Conservation (phyloP, 2,797 vertebrate genomes). For the Pterois miles region DNA sequence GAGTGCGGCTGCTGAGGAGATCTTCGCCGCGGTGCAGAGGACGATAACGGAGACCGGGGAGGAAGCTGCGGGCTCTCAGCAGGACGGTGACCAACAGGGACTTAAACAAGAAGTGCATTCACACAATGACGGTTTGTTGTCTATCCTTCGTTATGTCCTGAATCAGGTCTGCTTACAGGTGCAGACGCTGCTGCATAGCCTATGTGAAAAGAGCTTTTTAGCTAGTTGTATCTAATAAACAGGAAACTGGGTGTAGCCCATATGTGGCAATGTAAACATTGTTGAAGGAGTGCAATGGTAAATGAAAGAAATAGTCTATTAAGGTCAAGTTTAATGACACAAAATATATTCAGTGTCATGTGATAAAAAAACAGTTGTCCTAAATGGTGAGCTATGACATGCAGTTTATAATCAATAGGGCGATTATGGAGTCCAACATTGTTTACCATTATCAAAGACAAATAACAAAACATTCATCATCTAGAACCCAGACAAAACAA, state of each 20-base stretch:
- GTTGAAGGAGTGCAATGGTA: background rate
- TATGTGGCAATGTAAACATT: background rate
- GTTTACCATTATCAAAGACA: background rate
- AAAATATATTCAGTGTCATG: background rate
- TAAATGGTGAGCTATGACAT: background rate
- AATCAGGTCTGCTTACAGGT: background rate
- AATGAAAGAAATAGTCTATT: too few species aligned
- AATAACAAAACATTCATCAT: background rate
- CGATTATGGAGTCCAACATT: background rate
- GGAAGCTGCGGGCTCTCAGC: background rate
- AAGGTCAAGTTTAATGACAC: background rate
- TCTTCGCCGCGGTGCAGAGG: constrained; percentile 11
- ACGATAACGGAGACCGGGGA: background rate
- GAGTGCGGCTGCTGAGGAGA: constrained; percentile 15
- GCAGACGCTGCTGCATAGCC: too few species aligned
- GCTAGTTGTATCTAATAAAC: background rate
- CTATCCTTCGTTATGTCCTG: background rate
- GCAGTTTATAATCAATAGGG: background rate
- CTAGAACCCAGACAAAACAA: background rate
- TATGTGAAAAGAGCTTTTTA: background rate
- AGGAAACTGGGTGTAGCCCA: background rate
- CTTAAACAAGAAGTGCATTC: background rate
- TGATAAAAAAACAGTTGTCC: too few species aligned
- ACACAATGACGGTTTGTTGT: background rate
- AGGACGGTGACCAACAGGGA: background rate